Evolutionary conservation across 2,113 vertebrate species (phyloP), one percentile per base, ranked within the genome.

Genomic region (Dromiciops gliroides): DNA sequence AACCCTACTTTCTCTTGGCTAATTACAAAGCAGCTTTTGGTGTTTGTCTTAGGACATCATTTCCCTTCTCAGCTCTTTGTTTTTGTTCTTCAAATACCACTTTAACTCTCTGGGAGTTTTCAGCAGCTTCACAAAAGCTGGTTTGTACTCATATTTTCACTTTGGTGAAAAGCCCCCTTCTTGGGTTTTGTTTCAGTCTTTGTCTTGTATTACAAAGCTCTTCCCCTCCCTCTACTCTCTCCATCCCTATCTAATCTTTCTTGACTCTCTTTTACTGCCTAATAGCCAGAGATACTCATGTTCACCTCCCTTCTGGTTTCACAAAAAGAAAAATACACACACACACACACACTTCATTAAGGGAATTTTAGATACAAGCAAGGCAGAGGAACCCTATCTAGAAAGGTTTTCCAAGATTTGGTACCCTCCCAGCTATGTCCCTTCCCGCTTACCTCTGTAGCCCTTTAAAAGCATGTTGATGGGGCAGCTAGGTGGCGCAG

Each of bases 121-220:
- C 25, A 93, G 95, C 95, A 93, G 51, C 56, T 94, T 96, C 89
- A 94, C 95, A 91, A 95, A 50, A 48, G 89, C 37, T 91, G 91
- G 93, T 95, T 88, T 94, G 93, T 50, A 89, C 3, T 96, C 93
- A 93, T 60, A 89, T 95, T 51, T 94, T 97, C 94, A 94, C 96
- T 96, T 37, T 90, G 97, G 93, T 97, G 60, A 90, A 97, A 53
- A 97, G 91, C 24, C 90, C 28, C 1, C 49, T 97, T 96, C 83
- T 90, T 94, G 37, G 51, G 93, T 92, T 96, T 97, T 90, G 67
- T 95, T 96, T 60, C 91, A 93, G 91, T 48, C 88, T 97, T 96
- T 95, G 92, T 89, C 97, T 97, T 97, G 97, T 97, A 97, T 97
- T 96, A 96, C 52, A 96, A 98, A 97, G 97, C 97, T 96, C 98